phyloP scores from a whole-genome alignment of 2,113 vertebrate species.

The Galeopterus variegatus region DNA sequence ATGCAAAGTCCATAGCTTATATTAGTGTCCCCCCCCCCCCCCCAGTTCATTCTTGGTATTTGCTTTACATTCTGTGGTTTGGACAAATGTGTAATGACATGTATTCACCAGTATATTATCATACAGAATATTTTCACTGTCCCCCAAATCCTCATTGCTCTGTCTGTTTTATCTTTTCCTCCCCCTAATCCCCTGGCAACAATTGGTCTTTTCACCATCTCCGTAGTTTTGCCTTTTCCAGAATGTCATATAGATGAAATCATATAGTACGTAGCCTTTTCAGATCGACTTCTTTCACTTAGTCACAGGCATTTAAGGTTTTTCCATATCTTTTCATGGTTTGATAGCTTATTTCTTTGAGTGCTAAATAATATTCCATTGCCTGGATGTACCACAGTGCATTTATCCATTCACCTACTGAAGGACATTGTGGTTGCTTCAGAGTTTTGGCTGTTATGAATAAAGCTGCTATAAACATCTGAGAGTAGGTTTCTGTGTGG shows the following conservation, averaged over 20 bases:
- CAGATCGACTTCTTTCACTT: background rate
- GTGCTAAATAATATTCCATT: background rate
- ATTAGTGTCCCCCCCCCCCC: background rate
- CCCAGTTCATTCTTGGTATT: background rate
- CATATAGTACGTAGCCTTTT: background rate
- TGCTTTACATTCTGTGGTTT: background rate
- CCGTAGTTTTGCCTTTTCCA: background rate
- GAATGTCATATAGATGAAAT: background rate
- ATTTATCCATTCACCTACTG: background rate
- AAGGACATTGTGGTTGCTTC: background rate
- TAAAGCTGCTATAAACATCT: background rate
- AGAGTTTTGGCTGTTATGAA: background rate
- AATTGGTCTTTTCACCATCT: background rate
- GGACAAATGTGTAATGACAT: background rate
- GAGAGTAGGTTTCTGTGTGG: background rate
- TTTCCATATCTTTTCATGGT: background rate
- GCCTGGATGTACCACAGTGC: background rate
- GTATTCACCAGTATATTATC: background rate
- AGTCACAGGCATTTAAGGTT: background rate
- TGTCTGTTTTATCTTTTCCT: no score
- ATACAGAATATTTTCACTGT: background rate
- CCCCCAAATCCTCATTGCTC: background rate
- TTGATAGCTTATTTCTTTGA: background rate
- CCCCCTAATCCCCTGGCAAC: no score
- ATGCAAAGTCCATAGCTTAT: background rate